A percentile compares a stretch with the other conserved stretches of the same genome.
Conservation (phyloP, 2,113 vertebrate species). For the Spilogale gracilis region DNA sequence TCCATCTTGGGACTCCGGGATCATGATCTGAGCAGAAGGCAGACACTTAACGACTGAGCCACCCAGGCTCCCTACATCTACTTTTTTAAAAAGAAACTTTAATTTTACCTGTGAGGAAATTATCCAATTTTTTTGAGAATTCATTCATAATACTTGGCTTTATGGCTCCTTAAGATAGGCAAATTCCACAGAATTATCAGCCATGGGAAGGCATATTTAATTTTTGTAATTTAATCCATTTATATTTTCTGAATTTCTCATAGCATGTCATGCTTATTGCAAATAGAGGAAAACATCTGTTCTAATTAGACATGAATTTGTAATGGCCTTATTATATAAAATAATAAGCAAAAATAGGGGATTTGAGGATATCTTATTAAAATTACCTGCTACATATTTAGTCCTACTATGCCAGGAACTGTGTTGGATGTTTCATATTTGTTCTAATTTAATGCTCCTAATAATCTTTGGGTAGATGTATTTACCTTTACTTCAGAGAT, state of each 20-base stretch:
- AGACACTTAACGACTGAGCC: too few relatives aligned
- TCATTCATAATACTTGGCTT: neutral
- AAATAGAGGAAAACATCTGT: conserved; percentile 30
- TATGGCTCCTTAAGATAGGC: neutral
- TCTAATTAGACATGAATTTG: conserved; percentile 16
- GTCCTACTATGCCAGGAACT: neutral
- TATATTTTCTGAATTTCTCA: neutral
- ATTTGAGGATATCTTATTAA: neutral
- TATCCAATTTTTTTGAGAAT: neutral
- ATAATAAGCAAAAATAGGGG: conserved; percentile 9
- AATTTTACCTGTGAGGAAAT: neutral
- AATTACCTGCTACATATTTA: conserved; percentile 14
- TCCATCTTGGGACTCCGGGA: too few relatives aligned
- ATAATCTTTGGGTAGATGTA: neutral
- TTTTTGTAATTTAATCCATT: conserved; percentile 58
- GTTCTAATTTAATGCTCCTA: neutral
- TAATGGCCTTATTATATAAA: neutral
- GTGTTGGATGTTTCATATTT: neutral
- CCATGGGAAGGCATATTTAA: neutral
- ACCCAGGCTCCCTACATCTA: too few relatives aligned
- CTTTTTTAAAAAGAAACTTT: neutral
- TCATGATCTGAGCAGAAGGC: too few relatives aligned
- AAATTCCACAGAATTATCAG: neutral
- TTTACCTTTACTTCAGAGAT: neutral
- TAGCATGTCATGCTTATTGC: neutral